Conservation (phyloP, 37 sponge, comb jelly and placozoan genomes). For the Oscarella lobularis region DNA sequence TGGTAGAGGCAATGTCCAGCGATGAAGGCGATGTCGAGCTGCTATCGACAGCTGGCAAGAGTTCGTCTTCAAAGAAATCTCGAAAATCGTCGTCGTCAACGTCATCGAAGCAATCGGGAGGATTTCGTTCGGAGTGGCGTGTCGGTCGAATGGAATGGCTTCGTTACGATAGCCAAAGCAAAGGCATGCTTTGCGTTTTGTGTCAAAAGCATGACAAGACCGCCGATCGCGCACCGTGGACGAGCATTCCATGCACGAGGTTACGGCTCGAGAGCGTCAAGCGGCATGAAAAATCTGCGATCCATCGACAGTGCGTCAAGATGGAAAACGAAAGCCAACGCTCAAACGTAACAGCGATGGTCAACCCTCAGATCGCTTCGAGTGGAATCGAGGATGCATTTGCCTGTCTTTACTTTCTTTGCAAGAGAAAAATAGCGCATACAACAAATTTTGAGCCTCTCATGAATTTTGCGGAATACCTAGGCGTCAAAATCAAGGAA, state of each 20-base stretch:
- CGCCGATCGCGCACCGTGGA: slow-evolving; percentile 3
- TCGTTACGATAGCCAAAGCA: slow-evolving; percentile 2
- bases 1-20: not conserved
- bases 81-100: not conserved
- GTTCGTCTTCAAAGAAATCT: not conserved
- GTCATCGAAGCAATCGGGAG: slow-evolving; percentile 1
- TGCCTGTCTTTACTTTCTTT: slow-evolving; percentile 1
- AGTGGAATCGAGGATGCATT: slow-evolving; percentile 3
- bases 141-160: slow-evolving; percentile 4
- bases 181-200: slow-evolving; percentile 5
- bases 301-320: slow-evolving; percentile 2
- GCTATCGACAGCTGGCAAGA: slow-evolving; percentile 1
- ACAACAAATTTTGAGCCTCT: slow-evolving; percentile 4
- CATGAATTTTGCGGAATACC: slow-evolving; percentile 1
- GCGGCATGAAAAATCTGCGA: slow-evolving; percentile 5
- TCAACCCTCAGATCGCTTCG: slow-evolving; percentile 2
- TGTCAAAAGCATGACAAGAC: slow-evolving; percentile 3
- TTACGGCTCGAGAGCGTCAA: slow-evolving; percentile 4
- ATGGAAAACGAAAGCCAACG: not conserved
- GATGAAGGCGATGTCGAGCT: slow-evolving; percentile 1
- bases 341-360: not conserved
- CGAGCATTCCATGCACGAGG: not conserved
- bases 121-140: slow-evolving; percentile 2
- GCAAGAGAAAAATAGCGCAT: slow-evolving; percentile 1
- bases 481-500: not conserved